These are phyloP conservation scores for Rhizomys pruinosus DNA, from an alignment of 2,113 vertebrate species.

Conservation along the genomic window DNA sequence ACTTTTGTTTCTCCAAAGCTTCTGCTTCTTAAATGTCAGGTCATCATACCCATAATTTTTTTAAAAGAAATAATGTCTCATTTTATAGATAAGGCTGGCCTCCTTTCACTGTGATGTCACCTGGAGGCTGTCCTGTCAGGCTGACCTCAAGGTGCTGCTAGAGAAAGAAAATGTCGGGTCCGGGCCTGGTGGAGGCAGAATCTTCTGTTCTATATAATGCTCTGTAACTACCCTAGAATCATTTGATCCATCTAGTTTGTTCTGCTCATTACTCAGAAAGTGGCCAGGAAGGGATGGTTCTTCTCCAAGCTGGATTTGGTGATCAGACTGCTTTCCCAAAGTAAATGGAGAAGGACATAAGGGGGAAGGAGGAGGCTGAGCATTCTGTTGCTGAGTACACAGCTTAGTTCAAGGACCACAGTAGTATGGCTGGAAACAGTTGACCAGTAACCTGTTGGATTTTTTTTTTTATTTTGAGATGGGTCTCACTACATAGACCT, in stretches of 20 bases:
- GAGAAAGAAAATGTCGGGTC: background rate
- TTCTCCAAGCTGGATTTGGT: background rate
- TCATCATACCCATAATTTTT: background rate
- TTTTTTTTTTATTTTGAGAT: no score
- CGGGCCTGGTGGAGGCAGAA: background rate
- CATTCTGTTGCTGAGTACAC: background rate
- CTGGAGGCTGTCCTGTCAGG: background rate
- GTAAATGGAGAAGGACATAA: background rate
- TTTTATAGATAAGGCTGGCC: background rate
- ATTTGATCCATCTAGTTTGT: background rate
- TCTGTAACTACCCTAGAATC: background rate
- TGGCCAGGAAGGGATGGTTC: background rate
- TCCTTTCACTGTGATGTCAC: background rate
- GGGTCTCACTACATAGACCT: no score
- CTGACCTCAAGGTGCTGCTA: background rate
- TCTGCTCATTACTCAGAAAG: background rate
- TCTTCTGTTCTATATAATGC: background rate
- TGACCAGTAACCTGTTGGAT: background rate
- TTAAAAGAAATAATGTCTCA: background rate
- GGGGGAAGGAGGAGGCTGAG: background rate
- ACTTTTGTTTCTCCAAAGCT: background rate
- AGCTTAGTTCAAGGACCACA: conserved; percentile 1
- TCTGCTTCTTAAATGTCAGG: background rate
- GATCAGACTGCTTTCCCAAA: background rate
- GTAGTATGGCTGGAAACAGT: background rate